Base-by-base conservation (phyloP, 2,888 invertebrate species). In the Philaethria dido region DNA sequence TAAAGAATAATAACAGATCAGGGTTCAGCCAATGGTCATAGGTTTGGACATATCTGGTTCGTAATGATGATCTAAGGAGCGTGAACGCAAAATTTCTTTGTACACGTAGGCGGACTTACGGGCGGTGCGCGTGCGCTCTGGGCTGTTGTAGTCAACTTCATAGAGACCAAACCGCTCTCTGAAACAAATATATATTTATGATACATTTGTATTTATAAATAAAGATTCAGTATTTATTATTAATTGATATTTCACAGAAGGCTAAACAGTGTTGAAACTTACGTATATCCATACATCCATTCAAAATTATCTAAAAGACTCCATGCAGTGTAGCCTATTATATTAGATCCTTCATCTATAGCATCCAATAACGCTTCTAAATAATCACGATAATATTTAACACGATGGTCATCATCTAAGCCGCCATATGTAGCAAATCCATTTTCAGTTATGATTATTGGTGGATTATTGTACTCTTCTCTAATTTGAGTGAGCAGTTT, bases 231-330 rank as follows among this genome's bases (percentile, higher is more conserved):
- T n/a, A n/a, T n/a, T n/a, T n/a, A n/a, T n/a, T n/a, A n/a, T n/a
- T n/a, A n/a, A n/a, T n/a, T n/a, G n/a, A n/a, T n/a, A n/a, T n/a
- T n/a, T n/a, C n/a, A 11, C 39, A 39, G 0, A 2, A 45, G 22
- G 0, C 29, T 52, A 52, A 52, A 29, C 3, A 52, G 2, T 3
- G 1, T 29, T 11, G 22, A 36, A 8, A 57, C 90, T 88, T 82
- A 93, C 89, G 79, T 83, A 75, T 94, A 95, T 47, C 94, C 95
- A 47, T 78, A 74, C 44, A 82, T 76, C 94, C 94, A 95, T 78
- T 95, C 94, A 74, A 94, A 94, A 75, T 94, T 94, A 74, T 95
- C 95, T 83, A 95, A 85, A 0, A 95, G 80, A 62, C 94, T 94
- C 94, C 95, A 94, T 3, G 92, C 92, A 0, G 93, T 89, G 79